Evolutionary conservation across 2,888 invertebrate genomes (phyloP), one percentile per base, ranked within the genome.

Genomic region (Euphydryas editha): DNA sequence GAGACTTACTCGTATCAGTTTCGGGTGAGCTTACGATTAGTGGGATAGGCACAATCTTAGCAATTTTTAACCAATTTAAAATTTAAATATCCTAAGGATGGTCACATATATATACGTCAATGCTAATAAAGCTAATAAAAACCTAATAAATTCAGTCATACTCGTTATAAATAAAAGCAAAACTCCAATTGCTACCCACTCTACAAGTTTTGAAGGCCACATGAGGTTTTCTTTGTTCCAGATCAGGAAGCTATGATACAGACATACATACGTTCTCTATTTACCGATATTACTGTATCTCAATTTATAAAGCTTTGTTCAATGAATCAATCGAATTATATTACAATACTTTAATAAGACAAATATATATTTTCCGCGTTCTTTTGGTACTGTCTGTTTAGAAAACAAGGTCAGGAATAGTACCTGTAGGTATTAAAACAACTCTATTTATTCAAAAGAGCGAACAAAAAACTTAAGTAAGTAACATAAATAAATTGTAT

Each of bases 121-220:
- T 3, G 13, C 8, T 39, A 39, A 39, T 15, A 39, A 39, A 39
- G 15, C 11, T 39, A 39, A 3, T 13, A 39, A 13, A 39, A 15
- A 39, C 0, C 39, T 39, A 37, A 8, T 37, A 37, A 39, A 11
- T 2, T 3, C 39, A 39, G 39, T 3, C 39, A 39, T 11, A 39
- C 39, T 11, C 39, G 39, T 15, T 46, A 18, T 46, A 18, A 46
- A 46, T 46, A 18, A 46, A 18, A 46, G 17, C 46, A 46, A 46
- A 46, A 46, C 17, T 10, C 17, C 6, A n/a, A n/a, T 1, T 6
- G 47, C 4, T 20, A 13, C 13, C 13, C 11, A 5, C 20, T 18
- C 7, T 37, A 65, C 61, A n/a, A 58, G 65, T 65, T 37, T 59
- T 59, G 58, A 68, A 68, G 68, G 68, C 17, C 61, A 54, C 20